Conservation (phyloP, 2,113 vertebrate genomes). For the Shinisaurus crocodilurus region DNA sequence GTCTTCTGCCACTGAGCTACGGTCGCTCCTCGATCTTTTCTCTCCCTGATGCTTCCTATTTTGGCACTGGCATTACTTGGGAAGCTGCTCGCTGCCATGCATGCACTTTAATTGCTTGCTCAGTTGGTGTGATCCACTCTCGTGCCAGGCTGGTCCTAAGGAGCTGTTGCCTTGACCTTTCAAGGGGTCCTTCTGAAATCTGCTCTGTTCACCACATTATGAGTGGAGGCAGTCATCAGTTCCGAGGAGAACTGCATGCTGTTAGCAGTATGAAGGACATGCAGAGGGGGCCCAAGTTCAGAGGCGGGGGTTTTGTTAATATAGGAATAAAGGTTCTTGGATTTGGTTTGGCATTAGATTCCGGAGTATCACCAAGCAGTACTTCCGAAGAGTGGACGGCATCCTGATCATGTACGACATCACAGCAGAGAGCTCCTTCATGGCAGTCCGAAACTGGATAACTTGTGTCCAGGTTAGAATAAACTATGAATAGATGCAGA, state of each 20-base stretch:
- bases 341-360: constrained; percentile 73
- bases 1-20: not conserved
- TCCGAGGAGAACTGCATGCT: not conserved
- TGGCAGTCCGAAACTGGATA: constrained; percentile 80
- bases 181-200: not conserved
- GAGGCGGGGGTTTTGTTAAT: not conserved
- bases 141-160: not conserved
- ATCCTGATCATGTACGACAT: constrained; percentile 86
- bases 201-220: not conserved
- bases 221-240: not conserved
- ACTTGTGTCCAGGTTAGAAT: constrained; percentile 79
- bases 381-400: constrained; percentile 82
- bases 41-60: not conserved
- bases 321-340: not conserved
- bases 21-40: not conserved
- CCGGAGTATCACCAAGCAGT: constrained; percentile 85
- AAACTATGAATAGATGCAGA: rapidly evolving
- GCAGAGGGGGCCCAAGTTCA: not conserved
- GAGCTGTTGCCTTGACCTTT: not conserved
- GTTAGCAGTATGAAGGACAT: not conserved
- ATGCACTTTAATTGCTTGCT: not conserved
- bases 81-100: too few species aligned
- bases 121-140: not conserved
- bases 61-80: not conserved
- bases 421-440: constrained; percentile 73